Percentiles rank a stretch among this genome's conserved stretches.
Conservation (phyloP, 2,113 vertebrate genomes). For the Cromileptes altivelis region DNA sequence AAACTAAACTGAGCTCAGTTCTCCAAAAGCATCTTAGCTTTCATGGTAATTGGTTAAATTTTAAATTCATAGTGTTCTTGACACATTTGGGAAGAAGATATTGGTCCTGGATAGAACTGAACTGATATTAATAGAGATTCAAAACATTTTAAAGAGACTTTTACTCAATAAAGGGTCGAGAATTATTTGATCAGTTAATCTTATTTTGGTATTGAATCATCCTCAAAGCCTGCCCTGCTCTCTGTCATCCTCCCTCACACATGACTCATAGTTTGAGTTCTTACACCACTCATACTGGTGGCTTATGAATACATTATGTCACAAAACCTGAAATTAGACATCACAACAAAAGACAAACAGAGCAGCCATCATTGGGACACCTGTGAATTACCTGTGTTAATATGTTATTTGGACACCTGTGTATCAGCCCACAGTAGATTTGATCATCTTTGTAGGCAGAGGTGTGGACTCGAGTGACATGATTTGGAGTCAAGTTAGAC, state of each 20-base stretch:
- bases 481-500: too few species aligned
- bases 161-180: not conserved
- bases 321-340: not conserved
- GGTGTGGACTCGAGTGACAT: too few species aligned
- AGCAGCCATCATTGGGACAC: not conserved
- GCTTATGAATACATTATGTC: not conserved
- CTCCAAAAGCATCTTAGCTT: not conserved
- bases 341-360: not conserved
- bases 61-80: not conserved
- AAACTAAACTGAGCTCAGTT: conserved; percentile 32
- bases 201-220: not conserved
- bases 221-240: not conserved
- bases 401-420: not conserved
- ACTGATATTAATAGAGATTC: not conserved
- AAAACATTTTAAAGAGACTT: not conserved
- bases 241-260: conserved; percentile 10
- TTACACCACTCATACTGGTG: too few species aligned
- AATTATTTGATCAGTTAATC: not conserved
- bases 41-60: not conserved
- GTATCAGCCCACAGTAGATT: not conserved
- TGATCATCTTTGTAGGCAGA: not conserved
- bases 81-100: not conserved
- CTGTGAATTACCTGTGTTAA: too few species aligned
- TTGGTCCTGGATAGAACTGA: not conserved
- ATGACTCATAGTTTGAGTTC: not conserved